These are phyloP conservation scores for Mugil cephalus DNA, from an alignment of 2,113 vertebrate genomes.

Conservation along the genomic window DNA sequence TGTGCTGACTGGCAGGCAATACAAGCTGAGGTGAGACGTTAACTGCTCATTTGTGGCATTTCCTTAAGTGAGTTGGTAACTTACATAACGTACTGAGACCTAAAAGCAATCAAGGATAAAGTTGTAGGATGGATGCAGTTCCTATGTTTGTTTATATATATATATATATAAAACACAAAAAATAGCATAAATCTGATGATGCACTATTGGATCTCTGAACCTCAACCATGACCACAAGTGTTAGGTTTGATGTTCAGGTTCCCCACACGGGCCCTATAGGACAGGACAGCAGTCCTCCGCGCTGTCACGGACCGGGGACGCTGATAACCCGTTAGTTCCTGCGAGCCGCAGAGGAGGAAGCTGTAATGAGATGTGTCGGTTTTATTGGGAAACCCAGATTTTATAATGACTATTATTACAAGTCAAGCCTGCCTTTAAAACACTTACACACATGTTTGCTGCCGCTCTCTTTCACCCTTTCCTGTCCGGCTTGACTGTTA, in stretches of 20 bases:
- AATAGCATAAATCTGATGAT: conserved; percentile 28
- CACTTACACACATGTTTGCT: conserved; percentile 10
- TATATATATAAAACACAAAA: background rate
- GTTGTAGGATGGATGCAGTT: conserved; percentile 26
- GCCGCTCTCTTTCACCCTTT: conserved; percentile 26
- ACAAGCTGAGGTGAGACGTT: background rate
- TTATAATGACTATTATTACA: conserved; percentile 69
- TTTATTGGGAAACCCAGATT: conserved; percentile 62
- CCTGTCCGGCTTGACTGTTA: background rate
- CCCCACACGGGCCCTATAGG: background rate
- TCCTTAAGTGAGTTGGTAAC: background rate
- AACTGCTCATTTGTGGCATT: background rate
- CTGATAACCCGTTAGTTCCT: conserved; percentile 33
- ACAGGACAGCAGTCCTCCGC: conserved; percentile 3
- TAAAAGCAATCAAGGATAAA: conserved; percentile 4
- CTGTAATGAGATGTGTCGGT: conserved; percentile 59
- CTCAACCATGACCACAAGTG: conserved; percentile 39
- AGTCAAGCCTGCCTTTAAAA: conserved; percentile 51
- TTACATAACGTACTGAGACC: conserved; percentile 14
- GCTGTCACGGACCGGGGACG: background rate
- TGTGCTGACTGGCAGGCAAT: background rate
- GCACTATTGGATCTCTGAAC: conserved; percentile 20
- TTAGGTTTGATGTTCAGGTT: conserved; percentile 23
- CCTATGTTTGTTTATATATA: too few relatives aligned
- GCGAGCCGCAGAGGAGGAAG: conserved; percentile 8